Percentiles rank a stretch among this genome's conserved stretches.
These are phyloP conservation scores for Prunella strophiata DNA, from an alignment of 2,797 vertebrate species.

Conservation along the genomic window DNA sequence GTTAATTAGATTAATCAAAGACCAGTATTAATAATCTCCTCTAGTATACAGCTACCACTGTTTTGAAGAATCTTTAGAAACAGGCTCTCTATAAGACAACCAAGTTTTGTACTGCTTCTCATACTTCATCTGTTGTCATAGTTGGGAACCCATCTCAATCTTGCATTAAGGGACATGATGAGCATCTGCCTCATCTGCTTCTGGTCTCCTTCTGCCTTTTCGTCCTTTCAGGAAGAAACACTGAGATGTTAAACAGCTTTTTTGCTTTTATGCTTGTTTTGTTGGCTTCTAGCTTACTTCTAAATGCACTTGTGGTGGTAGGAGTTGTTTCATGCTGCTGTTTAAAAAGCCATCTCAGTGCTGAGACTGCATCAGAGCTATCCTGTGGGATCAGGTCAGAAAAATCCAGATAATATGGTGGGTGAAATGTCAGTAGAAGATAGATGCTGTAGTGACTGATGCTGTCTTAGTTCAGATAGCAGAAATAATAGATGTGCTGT, in stretches of 20 bases:
- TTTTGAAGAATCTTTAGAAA: not conserved
- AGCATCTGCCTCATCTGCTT: not conserved
- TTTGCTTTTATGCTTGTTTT: not conserved
- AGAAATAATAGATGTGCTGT: not conserved
- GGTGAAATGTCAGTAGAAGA: not conserved
- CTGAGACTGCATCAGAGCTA: not conserved
- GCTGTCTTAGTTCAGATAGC: not conserved
- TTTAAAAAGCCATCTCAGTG: not conserved
- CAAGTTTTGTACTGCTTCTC: not conserved
- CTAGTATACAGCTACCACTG: not conserved
- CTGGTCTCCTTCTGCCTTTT: not conserved
- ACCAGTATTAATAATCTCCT: not conserved
- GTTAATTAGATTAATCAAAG: not conserved
- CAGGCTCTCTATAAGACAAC: not conserved
- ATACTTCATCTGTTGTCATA: accelerated
- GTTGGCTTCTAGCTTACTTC: not conserved
- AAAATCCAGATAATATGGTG: not conserved
- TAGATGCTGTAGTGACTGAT: not conserved
- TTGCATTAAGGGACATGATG: accelerated
- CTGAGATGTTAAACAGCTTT: not conserved
- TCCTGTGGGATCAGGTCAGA: not conserved
- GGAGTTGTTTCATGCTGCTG: not conserved
- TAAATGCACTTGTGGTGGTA: not conserved
- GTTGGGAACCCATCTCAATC: accelerated
- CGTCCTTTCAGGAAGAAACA: not conserved